These are phyloP conservation scores for Drosophila percnosoma DNA, from an alignment of 2,888 invertebrate genomes.

Conservation along the genomic window DNA sequence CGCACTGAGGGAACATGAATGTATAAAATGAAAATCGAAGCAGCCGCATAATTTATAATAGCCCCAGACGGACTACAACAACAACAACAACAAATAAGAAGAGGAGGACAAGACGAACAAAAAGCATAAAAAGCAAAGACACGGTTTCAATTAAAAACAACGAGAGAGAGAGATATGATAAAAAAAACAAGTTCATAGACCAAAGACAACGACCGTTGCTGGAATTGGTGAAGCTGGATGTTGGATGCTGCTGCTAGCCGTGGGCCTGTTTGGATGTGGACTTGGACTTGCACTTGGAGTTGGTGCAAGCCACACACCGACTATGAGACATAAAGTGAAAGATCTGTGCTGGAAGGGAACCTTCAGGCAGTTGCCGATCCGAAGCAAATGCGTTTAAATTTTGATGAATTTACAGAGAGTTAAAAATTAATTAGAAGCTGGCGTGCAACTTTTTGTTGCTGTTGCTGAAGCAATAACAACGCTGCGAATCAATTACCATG, in stretches of 20 bases:
- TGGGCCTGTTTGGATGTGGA: conserved; percentile 34
- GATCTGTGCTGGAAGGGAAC: background rate
- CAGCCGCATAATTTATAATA: conserved; percentile 67
- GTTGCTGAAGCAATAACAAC: conserved; percentile 33
- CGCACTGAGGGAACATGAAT: conserved; percentile 66
- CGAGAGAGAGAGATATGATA: conserved; percentile 33
- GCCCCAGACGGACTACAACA: conserved; percentile 32
- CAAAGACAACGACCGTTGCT: conserved; percentile 67
- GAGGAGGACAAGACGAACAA: conserved; percentile 39
- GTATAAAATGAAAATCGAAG: conserved; percentile 72
- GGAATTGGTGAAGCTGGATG: conserved; percentile 27
- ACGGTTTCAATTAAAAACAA: conserved; percentile 75
- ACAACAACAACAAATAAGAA: conserved; percentile 2
- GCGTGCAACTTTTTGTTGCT: conserved; percentile 10
- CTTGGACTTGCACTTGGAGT: conserved; percentile 17
- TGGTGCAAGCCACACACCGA: conserved; percentile 33
- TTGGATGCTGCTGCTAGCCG: conserved; percentile 31
- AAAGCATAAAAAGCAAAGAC: conserved; percentile 65
- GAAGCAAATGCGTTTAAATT: conserved; percentile 58
- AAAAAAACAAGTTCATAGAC: conserved; percentile 76
- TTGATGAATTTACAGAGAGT: conserved; percentile 73
- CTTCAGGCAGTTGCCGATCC: conserved; percentile 65
- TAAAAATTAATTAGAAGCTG: conserved; percentile 72
- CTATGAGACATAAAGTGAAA: background rate
- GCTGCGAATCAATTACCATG: conserved; percentile 69